Conservation (phyloP, 2,888 invertebrate species). For the Archaeoteleia sp. region DNA sequence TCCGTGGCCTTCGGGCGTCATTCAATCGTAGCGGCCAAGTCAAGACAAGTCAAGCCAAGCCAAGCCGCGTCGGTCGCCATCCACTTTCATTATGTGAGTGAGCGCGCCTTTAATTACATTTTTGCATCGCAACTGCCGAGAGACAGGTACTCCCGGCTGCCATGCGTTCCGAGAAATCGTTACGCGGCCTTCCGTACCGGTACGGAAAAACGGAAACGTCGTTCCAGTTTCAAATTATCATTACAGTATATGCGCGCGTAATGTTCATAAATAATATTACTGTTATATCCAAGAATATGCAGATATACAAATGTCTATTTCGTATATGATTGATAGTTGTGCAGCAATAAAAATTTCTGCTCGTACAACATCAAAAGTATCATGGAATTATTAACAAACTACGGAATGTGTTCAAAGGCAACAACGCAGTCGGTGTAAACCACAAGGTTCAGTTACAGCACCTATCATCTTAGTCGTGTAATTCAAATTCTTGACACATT, state of each 20-base stretch:
- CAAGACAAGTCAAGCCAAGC: slow-evolving; percentile 53
- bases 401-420: no score
- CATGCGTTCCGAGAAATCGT: slow-evolving; percentile 55
- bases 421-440: no score
- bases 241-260: slow-evolving; percentile 45
- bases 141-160: slow-evolving; percentile 56
- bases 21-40: slow-evolving; percentile 66
- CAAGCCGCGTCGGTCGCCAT: slow-evolving; percentile 62
- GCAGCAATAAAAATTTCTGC: no score
- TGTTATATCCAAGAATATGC: background rate
- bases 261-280: slow-evolving; percentile 37
- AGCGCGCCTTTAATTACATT: slow-evolving; percentile 70
- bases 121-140: slow-evolving; percentile 62
- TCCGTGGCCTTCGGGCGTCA: slow-evolving; percentile 72
- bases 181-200: slow-evolving; percentile 55
- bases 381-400: no score
- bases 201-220: slow-evolving; percentile 55
- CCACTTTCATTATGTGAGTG: slow-evolving; percentile 68
- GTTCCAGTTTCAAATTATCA: slow-evolving; percentile 57
- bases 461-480: no score
- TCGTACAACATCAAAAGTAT: no score
- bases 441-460: no score
- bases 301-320: background rate
- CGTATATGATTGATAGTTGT: no score
- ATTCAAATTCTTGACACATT: no score